Evolutionary conservation across 1,140 invertebrate genomes (phyloP), one percentile per base, ranked within the genome.

Genomic region (Pseudomyrmex gracilis): DNA sequence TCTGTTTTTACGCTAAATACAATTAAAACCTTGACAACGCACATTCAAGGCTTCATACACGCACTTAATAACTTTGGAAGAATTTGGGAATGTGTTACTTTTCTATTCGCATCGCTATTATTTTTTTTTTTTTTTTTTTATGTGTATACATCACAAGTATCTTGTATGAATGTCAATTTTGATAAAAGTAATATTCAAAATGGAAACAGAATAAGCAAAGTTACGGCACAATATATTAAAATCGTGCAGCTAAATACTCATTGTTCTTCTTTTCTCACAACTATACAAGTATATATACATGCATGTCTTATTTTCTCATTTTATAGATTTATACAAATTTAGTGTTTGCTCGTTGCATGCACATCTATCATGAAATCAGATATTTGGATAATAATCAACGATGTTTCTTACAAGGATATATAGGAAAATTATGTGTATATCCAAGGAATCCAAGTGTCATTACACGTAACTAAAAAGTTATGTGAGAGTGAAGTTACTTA

Each of bases 241-340:
- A 1, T 78, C 51, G 64, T 80, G 76, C 53, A 71, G 53, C 53
- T 80, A 71, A 80, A 80, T 71, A 58, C 20, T 49, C 64, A 71
- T 58, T 58, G 43, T 49, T n/a, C 10, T 80, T 60, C 49, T 70
- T 51, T 51, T 34, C 13, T 71, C 70, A 70, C 66, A 71, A 60
- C 66, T 71, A 66, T 76, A 83, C 51, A 66, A 61, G 1, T 83
- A 51, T 51, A 83, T 83, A 53, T 83, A 83, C 71, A 83, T 83
- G 57, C 51, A 74, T 17, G 12, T 83, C 8, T 64, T 2, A n/a
- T 63, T 12, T 1, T 68, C 70, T 5, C 2, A 47, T 13, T 13
- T 73, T 24, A 58, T 70, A 71, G 20, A 15, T 70, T 78, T 70
- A 80, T 80, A 80, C 43, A 80, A 49, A 58, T 80, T n/a, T 66